A percentile compares a stretch with the other conserved stretches of the same genome.
These are phyloP conservation scores for Thymelicus sylvestris DNA, from an alignment of 2,888 invertebrate genomes.

Conservation along the genomic window DNA sequence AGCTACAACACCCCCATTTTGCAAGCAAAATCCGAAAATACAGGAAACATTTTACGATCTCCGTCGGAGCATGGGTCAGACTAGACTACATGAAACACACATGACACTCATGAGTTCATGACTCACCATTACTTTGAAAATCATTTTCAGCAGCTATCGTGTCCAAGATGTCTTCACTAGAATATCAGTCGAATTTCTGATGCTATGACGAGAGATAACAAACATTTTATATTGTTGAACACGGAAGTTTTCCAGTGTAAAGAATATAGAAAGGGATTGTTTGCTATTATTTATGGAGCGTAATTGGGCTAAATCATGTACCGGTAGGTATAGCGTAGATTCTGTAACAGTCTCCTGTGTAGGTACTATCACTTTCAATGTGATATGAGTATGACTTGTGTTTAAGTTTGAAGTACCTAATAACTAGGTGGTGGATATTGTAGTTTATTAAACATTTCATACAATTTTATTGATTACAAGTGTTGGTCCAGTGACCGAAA, in stretches of 20 bases:
- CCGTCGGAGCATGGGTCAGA: too few species aligned
- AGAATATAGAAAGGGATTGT: slow-evolving; percentile 67
- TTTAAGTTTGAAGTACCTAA: not conserved
- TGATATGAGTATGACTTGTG: slow-evolving; percentile 12
- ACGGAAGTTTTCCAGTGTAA: slow-evolving; percentile 61
- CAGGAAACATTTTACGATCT: too few species aligned
- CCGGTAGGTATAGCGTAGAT: not conserved
- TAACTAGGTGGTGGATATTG: too few species aligned
- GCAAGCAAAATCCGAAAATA: too few species aligned
- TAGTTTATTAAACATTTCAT: too few species aligned
- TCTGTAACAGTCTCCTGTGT: too few species aligned
- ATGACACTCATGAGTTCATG: not conserved
- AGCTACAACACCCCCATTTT: too few species aligned
- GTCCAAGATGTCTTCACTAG: slow-evolving; percentile 45
- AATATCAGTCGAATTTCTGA: slow-evolving; percentile 55
- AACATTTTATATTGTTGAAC: slow-evolving; percentile 69
- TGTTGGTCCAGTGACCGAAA: too few species aligned
- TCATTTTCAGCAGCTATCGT: slow-evolving; percentile 52
- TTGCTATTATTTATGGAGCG: slow-evolving; percentile 32
- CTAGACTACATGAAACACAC: too few species aligned
- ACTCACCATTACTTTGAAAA: slow-evolving; percentile 65
- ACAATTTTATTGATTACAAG: too few species aligned
- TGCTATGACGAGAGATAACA: slow-evolving; percentile 45
- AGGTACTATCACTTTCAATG: slow-evolving; percentile 38
- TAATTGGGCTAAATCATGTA: slow-evolving; percentile 30